Base-by-base conservation (phyloP, 1,140 invertebrate species). In the Sesamia nonagrioides region DNA sequence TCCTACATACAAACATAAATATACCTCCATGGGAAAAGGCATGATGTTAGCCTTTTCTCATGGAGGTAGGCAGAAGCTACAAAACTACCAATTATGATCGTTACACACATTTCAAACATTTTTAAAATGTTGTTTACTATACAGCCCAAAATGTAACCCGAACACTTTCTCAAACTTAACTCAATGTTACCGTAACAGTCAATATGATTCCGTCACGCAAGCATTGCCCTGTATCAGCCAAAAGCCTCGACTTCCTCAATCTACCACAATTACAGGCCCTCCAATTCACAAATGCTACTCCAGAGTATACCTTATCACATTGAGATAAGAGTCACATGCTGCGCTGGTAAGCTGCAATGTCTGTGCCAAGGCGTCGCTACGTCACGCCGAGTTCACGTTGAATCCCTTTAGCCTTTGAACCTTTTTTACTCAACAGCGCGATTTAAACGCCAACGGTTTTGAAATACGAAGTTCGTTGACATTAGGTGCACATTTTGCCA, bases 401-500 rank as follows among this genome's bases (percentile, higher is more conserved):
- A 42, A 68, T 21, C 37, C 18, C n/a, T 33, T n/a, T 6, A 15
- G 11, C 60, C 33, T 69, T 50, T 48, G 66, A 48, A 69, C 42
- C 21, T 69, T 45, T 69, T 63, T 69, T 33, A 48, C 40, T 69
- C 21, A 6, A 21, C 66, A 33, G 21, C 15, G 66, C 66, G 45
- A 50, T 48, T 69, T 69, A 50, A 50, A 69, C 15, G 66, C n/a
- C 33, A 35, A 40, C 35, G n/a, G n/a, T 42, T 18, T 40, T 40
- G 33, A 48, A 45, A 50, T 42, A 42, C 35, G n/a, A 17, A 66
- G 61, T 66, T 66, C 61, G 37, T 66, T 66, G 37, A 45, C 61
- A 40, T 17, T 66, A 18, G 9, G 37, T 42, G 9, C 37, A 11
- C 9, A 27, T 56, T 27, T 17, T 18, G 37, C 3, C 37, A 15